Base-by-base conservation (phyloP, 2,888 invertebrate species). In the Polydrusus tereticollis region DNA sequence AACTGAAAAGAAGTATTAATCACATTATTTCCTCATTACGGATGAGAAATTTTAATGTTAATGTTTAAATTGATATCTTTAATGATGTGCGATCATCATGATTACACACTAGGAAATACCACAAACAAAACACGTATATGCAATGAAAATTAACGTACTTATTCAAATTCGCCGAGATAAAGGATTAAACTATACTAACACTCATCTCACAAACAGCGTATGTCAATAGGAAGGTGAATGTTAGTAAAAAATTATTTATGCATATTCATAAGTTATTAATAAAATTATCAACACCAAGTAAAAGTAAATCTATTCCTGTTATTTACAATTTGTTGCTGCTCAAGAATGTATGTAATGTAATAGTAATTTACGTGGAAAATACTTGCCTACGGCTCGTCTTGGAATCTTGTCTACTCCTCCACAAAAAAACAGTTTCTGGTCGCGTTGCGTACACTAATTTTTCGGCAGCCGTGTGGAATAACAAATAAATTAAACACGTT, bases 31-130 rank as follows among this genome's bases (percentile, higher is more conserved):
- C n/a, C n/a, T n/a, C n/a, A n/a, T n/a, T n/a, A n/a, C n/a, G n/a
- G n/a, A n/a, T n/a, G n/a, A n/a, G n/a, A n/a, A n/a, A n/a, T n/a
- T n/a, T n/a, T n/a, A n/a, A n/a, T n/a, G n/a, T n/a, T n/a, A n/a
- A n/a, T 7, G 26, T 26, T 26, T 3, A 47, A 47, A 47, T 47
- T 21, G 12, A n/a, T 21, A 47, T 47, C 21, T 21, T 20, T 2
- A 12, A 2, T 47, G 47, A 47, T 21, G n/a, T n/a, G 47, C 21
- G 21, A 47, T 12, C 20, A 47, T 47, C 47, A 16, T 21, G 21
- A 47, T 47, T 47, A 47, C 21, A 47, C 21, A 21, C 47, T 47
- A 47, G 47, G 47, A 47, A 47, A 47, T 47, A 47, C 47, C 47
- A 47, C 47, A 47, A 45, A 21, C 47, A 1, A 21, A 47, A 16